phyloP scores from a whole-genome alignment of 2,113 vertebrate species.

The Spea multiplicata region DNA sequence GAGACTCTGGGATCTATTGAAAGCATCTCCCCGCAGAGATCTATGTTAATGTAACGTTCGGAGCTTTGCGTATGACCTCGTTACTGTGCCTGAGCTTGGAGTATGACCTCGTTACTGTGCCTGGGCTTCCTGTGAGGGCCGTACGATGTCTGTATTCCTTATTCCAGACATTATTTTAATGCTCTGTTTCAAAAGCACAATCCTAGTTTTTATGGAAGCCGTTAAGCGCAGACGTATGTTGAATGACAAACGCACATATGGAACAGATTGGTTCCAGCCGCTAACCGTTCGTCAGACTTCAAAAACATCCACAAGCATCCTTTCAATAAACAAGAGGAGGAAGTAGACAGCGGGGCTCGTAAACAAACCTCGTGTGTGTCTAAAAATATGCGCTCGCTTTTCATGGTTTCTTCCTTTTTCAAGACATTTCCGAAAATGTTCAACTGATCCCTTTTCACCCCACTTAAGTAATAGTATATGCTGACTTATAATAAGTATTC shows the following conservation, averaged over 20 bases:
- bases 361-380: slow-evolving; percentile 9
- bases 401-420: not conserved
- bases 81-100: too few relatives aligned
- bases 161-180: too few relatives aligned
- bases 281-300: not conserved
- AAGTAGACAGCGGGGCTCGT: slow-evolving; percentile 6
- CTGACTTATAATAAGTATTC: too few relatives aligned
- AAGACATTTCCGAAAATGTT: not conserved
- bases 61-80: too few relatives aligned
- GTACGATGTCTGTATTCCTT: too few relatives aligned
- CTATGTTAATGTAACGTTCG: too few relatives aligned
- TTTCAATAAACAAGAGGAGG: not conserved
- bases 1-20: too few relatives aligned
- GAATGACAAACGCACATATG: slow-evolving; percentile 2
- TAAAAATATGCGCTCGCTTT: not conserved
- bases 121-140: too few relatives aligned
- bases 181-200: not conserved
- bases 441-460: too few relatives aligned
- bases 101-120: too few relatives aligned
- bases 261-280: not conserved
- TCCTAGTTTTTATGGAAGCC: not conserved
- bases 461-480: too few relatives aligned
- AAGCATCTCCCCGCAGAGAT: too few relatives aligned
- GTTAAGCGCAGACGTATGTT: not conserved
- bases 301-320: not conserved